phyloP scores from a whole-genome alignment of 2,888 invertebrate species.

The Clusia tigrina region DNA sequence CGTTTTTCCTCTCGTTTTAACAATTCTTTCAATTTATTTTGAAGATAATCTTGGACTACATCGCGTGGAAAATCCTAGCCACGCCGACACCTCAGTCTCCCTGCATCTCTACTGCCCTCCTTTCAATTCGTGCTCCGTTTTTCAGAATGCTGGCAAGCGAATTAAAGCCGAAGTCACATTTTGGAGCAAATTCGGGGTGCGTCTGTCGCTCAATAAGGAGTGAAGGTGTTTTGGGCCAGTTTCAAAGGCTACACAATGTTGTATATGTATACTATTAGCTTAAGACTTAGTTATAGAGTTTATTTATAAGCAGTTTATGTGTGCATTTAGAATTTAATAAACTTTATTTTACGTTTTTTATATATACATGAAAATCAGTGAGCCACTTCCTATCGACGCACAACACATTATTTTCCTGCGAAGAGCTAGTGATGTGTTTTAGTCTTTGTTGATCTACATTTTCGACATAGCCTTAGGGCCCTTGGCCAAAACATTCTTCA shows the following conservation, averaged over 20 bases:
- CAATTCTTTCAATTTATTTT: constrained; percentile 84
- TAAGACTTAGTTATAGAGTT: no score
- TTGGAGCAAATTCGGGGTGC: constrained; percentile 88
- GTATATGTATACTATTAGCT: no score
- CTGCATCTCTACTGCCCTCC: constrained; percentile 96
- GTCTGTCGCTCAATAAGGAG: constrained; percentile 21
- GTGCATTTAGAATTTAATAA: no score
- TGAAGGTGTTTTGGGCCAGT: no score
- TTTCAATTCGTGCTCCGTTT: constrained; percentile 85
- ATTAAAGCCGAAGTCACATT: constrained; percentile 81
- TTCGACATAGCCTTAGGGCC: constrained; percentile 38
- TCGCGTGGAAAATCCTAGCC: constrained; percentile 92
- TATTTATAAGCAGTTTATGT: no score
- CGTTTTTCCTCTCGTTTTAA: constrained; percentile 66
- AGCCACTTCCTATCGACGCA: no score
- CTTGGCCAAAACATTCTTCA: constrained; percentile 49
- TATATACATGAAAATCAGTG: no score
- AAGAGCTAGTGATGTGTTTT: no score
- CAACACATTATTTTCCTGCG: no score
- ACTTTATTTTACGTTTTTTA: no score
- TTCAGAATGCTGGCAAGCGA: constrained; percentile 85
- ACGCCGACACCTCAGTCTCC: constrained; percentile 87
- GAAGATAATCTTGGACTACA: constrained; percentile 93
- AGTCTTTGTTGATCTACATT: no score
- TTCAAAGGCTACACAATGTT: no score